phyloP scores from a whole-genome alignment of 1,140 invertebrate species.

The Brachionus angularis region DNA sequence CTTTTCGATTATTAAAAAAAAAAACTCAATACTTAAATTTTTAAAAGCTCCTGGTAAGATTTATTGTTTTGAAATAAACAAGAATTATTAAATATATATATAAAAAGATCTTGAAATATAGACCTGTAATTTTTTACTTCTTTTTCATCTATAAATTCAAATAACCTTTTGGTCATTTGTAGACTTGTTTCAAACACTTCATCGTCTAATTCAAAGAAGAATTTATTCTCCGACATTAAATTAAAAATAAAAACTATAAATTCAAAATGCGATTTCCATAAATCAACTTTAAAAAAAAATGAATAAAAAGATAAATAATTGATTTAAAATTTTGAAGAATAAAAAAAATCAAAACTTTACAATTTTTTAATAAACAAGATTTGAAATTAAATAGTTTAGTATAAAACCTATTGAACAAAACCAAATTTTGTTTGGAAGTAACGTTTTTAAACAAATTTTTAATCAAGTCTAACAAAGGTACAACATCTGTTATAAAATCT shows the following conservation, averaged over 20 bases:
- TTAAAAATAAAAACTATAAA: constrained; percentile 4
- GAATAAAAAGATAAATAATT: too few species aligned
- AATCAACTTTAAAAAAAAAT: constrained; percentile 1
- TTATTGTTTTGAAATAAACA: background rate
- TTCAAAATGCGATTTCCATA: background rate
- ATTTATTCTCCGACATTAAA: constrained; percentile 5
- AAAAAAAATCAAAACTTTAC: background rate
- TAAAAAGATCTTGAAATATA: background rate
- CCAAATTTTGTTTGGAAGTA: background rate
- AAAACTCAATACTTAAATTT: too few species aligned
- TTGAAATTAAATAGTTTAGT: constrained; percentile 3
- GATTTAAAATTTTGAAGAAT: background rate
- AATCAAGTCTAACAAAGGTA: background rate
- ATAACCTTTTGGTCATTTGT: background rate
- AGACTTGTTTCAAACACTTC: background rate
- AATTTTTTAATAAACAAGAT: constrained; percentile 3
- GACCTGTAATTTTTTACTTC: background rate
- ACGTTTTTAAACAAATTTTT: constrained; percentile 2
- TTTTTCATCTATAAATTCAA: background rate
- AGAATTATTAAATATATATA: constrained; percentile 6
- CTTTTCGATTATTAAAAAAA: too few species aligned
- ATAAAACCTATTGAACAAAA: constrained; percentile 14
- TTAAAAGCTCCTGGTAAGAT: background rate
- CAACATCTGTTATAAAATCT: constrained; percentile 10
- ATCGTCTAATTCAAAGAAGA: background rate